A percentile compares a stretch with the other conserved stretches of the same genome.
phyloP scores from a whole-genome alignment of 2,797 vertebrate genomes.

The Jordanella pulchra region DNA sequence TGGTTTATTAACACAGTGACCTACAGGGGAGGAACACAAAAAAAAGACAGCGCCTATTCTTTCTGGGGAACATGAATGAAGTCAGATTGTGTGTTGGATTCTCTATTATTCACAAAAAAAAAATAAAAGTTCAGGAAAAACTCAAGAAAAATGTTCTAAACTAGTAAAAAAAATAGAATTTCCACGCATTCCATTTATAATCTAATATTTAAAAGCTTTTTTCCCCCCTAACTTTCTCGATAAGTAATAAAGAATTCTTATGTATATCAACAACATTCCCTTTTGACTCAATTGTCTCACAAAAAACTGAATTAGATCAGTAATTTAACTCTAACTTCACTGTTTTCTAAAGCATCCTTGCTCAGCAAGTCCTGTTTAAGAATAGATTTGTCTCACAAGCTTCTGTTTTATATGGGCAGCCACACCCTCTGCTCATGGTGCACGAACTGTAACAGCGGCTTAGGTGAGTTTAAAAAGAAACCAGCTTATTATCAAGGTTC shows the following conservation, averaged over 20 bases:
- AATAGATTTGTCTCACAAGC: conserved; percentile 54
- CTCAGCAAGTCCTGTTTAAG: conserved; percentile 43
- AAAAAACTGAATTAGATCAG: not conserved
- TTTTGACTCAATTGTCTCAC: not conserved
- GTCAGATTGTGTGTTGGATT: conserved; percentile 51
- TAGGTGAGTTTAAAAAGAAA: not conserved
- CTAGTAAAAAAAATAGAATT: not conserved
- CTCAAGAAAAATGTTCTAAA: not conserved
- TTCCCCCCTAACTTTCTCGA: not conserved
- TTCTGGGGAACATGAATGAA: conserved; percentile 40
- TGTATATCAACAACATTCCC: not conserved
- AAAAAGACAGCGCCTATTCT: fast-evolving
- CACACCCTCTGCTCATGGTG: conserved; percentile 36
- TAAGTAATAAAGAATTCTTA: not conserved
- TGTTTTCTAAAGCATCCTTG: conserved; percentile 37
- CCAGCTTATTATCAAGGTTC: conserved; percentile 5
- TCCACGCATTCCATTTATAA: not conserved
- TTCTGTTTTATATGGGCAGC: conserved; percentile 68
- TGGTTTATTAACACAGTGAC: conserved; percentile 75
- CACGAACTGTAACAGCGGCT: conserved; percentile 27
- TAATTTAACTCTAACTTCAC: conserved; percentile 53
- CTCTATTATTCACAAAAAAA: conserved; percentile 55
- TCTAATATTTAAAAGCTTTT: not conserved
- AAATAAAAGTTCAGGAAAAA: not conserved
- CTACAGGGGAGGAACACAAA: conserved; percentile 32